Conservation (phyloP, 2,113 vertebrate species). For the Saimiri boliviensis region DNA sequence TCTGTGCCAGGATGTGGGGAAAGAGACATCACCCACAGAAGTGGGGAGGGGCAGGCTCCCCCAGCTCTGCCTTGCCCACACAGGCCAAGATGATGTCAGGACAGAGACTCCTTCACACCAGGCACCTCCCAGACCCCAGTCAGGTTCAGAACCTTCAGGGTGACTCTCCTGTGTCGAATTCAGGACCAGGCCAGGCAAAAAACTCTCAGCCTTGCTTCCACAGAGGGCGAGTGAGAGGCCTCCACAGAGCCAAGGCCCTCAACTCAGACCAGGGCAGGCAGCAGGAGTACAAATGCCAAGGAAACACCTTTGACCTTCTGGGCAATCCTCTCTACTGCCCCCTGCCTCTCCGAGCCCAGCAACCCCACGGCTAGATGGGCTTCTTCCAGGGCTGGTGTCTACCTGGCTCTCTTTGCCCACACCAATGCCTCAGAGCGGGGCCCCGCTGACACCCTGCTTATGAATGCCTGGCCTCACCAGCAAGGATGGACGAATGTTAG, state of each 20-base stretch:
- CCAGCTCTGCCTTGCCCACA: not conserved
- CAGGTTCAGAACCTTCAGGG: not conserved
- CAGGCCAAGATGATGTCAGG: not conserved
- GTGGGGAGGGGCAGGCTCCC: not conserved
- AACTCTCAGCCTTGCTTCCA: not conserved
- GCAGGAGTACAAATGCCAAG: not conserved
- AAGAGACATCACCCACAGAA: not conserved
- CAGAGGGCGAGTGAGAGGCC: not conserved
- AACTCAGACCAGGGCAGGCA: not conserved
- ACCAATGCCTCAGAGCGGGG: not conserved
- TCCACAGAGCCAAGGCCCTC: not conserved
- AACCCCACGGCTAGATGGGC: not conserved
- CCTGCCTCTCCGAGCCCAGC: not conserved
- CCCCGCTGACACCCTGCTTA: not conserved
- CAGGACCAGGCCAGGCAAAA: not conserved
- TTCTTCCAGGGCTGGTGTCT: not conserved
- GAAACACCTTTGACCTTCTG: not conserved
- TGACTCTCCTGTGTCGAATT: not conserved
- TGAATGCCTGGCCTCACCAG: not conserved
- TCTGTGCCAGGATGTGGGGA: constrained; percentile 36
- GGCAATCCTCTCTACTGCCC: not conserved
- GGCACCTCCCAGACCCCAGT: not conserved
- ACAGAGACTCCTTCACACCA: not conserved
- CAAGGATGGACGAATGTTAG: not conserved
- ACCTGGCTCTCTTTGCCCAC: no score